Conservation (phyloP, 2,797 vertebrate genomes). For the Cichlasoma orientale region DNA sequence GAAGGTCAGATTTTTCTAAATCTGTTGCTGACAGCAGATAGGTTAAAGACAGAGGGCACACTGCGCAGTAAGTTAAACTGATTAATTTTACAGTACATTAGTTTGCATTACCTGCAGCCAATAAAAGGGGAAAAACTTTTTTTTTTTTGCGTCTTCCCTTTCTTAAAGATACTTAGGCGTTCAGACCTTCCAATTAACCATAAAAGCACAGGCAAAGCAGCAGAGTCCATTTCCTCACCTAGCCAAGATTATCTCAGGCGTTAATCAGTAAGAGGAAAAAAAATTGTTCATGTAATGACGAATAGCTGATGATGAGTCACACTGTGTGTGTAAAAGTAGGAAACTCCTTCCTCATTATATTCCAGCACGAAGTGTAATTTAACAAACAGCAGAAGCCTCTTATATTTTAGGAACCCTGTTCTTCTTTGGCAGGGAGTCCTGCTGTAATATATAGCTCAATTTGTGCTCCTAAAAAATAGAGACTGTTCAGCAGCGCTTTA, state of each 20-base stretch:
- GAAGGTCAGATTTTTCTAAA: not conserved
- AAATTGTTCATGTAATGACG: conserved; percentile 28
- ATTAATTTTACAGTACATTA: conserved; percentile 4
- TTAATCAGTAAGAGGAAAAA: conserved; percentile 42
- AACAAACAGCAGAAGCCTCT: conserved; percentile 19
- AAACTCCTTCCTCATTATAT: conserved; percentile 28
- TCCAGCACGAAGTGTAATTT: conserved; percentile 31
- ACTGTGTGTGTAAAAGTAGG: not conserved
- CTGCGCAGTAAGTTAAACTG: not conserved
- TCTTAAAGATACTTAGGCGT: not conserved
- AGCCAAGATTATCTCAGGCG: conserved; percentile 22
- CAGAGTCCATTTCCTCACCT: conserved; percentile 27
- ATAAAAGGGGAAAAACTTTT: not conserved
- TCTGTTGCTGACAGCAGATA: not conserved
- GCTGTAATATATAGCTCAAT: conserved; percentile 50
- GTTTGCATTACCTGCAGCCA: conserved; percentile 1
- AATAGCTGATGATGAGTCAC: conserved; percentile 37
- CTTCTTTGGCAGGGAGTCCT: conserved; percentile 10
- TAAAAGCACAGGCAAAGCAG: conserved; percentile 12
- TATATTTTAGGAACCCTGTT: conserved; percentile 26
- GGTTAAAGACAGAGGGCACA: not conserved
- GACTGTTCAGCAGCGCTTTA: conserved; percentile 56
- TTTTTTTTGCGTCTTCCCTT: not conserved
- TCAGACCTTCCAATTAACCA: conserved; percentile 30
- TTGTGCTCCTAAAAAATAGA: conserved; percentile 51